phyloP scores from a whole-genome alignment of 2,888 invertebrate genomes.

The Athalia cordata region DNA sequence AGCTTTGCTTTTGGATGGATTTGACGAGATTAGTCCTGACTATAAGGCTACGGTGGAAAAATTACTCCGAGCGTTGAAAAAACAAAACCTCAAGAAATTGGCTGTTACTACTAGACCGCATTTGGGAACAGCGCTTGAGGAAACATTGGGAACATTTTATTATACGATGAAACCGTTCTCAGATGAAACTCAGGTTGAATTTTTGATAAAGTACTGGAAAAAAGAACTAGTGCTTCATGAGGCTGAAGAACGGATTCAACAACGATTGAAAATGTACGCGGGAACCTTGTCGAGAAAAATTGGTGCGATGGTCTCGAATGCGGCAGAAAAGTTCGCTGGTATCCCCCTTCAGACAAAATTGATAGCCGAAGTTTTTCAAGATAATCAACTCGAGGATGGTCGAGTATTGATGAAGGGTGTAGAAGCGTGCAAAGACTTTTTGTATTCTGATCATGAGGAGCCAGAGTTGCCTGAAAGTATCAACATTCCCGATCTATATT shows the following conservation, averaged over 20 bases:
- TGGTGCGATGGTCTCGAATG: background rate
- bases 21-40: conserved; percentile 12
- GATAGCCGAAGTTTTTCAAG: conserved; percentile 18
- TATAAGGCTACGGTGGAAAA: background rate
- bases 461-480: conserved; percentile 6
- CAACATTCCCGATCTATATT: conserved; percentile 4
- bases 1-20: conserved; percentile 9
- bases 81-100: background rate
- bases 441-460: background rate
- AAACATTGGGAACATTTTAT: background rate
- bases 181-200: background rate
- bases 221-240: background rate
- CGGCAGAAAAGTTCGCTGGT: conserved; percentile 1
- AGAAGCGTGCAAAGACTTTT: background rate
- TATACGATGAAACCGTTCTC: conserved; percentile 12
- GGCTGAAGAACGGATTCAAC: background rate
- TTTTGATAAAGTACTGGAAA: conserved; percentile 13
- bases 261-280: conserved; percentile 6
- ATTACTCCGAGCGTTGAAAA: background rate
- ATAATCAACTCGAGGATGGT: background rate
- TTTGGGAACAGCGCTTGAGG: background rate
- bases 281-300: background rate
- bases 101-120: conserved; percentile 17
- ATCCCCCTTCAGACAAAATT: conserved; percentile 12
- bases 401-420: background rate